phyloP scores from a whole-genome alignment of 2,888 invertebrate genomes.

The Hedychridium roseum region DNA sequence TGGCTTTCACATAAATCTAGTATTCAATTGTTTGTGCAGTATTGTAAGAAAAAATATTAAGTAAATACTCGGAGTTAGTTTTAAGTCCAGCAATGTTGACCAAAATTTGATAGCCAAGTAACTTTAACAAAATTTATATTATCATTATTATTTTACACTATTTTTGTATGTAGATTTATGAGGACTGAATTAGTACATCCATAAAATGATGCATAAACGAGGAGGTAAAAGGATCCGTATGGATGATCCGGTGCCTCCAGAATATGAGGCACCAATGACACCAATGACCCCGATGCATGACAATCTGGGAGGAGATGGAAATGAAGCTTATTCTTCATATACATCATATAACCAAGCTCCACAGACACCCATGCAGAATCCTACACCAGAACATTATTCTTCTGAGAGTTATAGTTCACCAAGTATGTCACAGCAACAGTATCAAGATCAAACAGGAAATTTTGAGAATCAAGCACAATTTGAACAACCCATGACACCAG shows the following conservation, averaged over 20 bases:
- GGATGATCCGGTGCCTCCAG: constrained; percentile 87
- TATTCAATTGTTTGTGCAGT: too few species aligned
- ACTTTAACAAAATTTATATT: too few species aligned
- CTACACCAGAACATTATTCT: constrained; percentile 56
- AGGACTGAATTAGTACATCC: too few species aligned
- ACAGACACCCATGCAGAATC: constrained; percentile 58
- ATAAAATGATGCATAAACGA: constrained; percentile 74
- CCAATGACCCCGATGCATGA: constrained; percentile 69
- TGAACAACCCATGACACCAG: constrained; percentile 62
- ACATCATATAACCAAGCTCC: constrained; percentile 61
- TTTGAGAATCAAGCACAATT: constrained; percentile 55
- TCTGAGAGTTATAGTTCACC: constrained; percentile 58
- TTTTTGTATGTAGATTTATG: too few species aligned
- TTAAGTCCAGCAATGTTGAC: too few species aligned
- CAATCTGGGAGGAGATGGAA: constrained; percentile 65
- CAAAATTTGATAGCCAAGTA: too few species aligned
- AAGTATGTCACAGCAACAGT: constrained; percentile 52
- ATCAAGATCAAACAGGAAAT: constrained; percentile 47
- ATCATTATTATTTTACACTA: too few species aligned
- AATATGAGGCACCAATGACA: constrained; percentile 79
- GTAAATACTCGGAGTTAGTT: too few species aligned
- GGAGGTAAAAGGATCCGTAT: constrained; percentile 92
- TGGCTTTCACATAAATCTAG: too few species aligned
- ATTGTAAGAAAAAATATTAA: too few species aligned
- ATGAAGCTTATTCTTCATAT: constrained; percentile 62